Evolutionary conservation across 1,140 invertebrate genomes (phyloP), one percentile per base, ranked within the genome.

Genomic region (Drosophila guanche): DNA sequence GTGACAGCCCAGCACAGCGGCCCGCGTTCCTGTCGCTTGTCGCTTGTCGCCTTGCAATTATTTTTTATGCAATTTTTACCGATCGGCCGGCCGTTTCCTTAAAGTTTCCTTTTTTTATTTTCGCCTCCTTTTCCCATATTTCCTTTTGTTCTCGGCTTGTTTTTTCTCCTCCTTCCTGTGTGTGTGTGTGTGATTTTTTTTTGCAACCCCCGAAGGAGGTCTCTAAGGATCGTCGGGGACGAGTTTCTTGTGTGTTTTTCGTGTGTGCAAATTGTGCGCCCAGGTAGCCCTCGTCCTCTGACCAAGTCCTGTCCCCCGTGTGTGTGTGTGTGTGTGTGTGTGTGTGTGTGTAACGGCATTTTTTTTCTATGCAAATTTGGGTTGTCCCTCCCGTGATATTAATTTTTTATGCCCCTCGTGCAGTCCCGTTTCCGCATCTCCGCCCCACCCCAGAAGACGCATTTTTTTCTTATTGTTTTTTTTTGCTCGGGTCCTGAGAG

Each of bases 301-400:
- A 37, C 33, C 33, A 37, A 12, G 25, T 33, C 57, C 56, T 55
- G 60, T 54, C 56, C 65, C 83, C 63, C 16, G 46, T 22, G 29
- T 46, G 48, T 48, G 46, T 8, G 16, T 25, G 33, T 41, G 29
- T 45, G 47, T 20, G 16, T 20, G 16, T 1, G 16, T 1, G 16
- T 20, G 56, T 51, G 33, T 63, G 46, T 52, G 48, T 88, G 81
- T 86, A 86, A 86, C 83, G 83, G 83, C 74, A 88, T 88, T 88
- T 88, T 86, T 85, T 88, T 83, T 88, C 78, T 88, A 88, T 88
- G 83, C 83, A 88, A 88, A 88, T 88, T 88, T 73, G 3, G 10
- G 10, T 75, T 88, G 74, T 83, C 60, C 63, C 27, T 48, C 50
- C 33, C 65, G 33, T 25, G 66, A 74, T 88, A 88, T 88, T 83